Conservation (phyloP, 2,113 vertebrate genomes). For the Camelus bactrianus region DNA sequence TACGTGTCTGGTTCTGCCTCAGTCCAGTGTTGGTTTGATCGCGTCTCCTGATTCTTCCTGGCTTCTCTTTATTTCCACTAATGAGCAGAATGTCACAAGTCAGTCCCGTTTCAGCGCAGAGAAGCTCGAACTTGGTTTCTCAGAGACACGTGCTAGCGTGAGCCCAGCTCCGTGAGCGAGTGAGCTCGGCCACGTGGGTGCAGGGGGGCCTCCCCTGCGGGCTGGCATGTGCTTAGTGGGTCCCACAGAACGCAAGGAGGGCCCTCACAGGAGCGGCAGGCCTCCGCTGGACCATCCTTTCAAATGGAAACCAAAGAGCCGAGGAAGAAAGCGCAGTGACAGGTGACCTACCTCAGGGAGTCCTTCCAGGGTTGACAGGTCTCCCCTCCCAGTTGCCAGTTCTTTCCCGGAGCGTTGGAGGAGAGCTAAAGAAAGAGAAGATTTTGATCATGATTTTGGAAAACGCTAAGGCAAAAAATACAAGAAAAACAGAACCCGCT, state of each 20-base stretch:
- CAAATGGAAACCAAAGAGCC: too few species aligned
- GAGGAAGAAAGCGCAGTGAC: not conserved
- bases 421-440: not conserved
- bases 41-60: not conserved
- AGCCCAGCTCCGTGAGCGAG: fast-evolving
- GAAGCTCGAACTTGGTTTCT: not conserved
- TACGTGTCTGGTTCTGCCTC: not conserved
- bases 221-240: fast-evolving
- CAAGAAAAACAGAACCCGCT: too few species aligned
- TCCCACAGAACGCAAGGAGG: not conserved
- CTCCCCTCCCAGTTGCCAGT: fast-evolving
- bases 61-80: fast-evolving
- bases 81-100: not conserved
- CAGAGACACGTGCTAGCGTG: fast-evolving
- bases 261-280: fast-evolving
- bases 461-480: not conserved
- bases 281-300: not conserved
- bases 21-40: not conserved
- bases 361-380: fast-evolving
- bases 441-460: not conserved
- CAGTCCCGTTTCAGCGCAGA: not conserved
- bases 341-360: fast-evolving
- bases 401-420: not conserved
- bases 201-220: not conserved
- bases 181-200: fast-evolving